phyloP scores from a whole-genome alignment of 2,888 invertebrate species.

The Folsomia candida region DNA sequence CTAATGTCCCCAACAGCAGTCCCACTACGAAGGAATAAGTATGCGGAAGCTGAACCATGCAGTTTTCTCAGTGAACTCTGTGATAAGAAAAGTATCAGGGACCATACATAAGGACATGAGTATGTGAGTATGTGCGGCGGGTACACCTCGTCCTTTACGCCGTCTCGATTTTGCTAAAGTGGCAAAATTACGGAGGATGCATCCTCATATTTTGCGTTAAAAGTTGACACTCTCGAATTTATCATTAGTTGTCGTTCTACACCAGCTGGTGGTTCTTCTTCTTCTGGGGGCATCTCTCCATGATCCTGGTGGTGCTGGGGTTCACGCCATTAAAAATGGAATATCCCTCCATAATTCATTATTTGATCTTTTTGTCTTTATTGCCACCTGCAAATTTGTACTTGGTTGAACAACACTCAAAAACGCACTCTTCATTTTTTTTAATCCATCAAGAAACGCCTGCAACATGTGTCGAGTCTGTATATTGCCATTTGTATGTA shows the following conservation, averaged over 20 bases:
- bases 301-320: not conserved
- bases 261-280: constrained; percentile 9
- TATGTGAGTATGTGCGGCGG: not conserved
- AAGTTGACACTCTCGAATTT: constrained; percentile 26
- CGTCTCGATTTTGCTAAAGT: constrained; percentile 1
- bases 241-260: constrained; percentile 22
- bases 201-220: constrained; percentile 30
- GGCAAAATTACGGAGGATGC: constrained; percentile 22
- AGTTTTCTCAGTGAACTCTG: too few relatives aligned
- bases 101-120: too few relatives aligned
- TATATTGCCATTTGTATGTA: too few relatives aligned
- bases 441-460: too few relatives aligned
- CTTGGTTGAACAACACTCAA: not conserved
- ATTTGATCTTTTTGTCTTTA: not conserved
- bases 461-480: too few relatives aligned
- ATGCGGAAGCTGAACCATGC: too few relatives aligned
- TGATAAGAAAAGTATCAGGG: too few relatives aligned
- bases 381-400: not conserved
- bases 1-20: not conserved
- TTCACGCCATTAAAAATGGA: not conserved
- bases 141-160: not conserved
- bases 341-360: constrained; percentile 1
- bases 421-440: too few relatives aligned
- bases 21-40: too few relatives aligned
- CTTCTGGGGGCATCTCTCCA: not conserved